A percentile compares a stretch with the other conserved stretches of the same genome.
phyloP scores from a whole-genome alignment of 2,797 vertebrate species.

The Florisuga fusca region DNA sequence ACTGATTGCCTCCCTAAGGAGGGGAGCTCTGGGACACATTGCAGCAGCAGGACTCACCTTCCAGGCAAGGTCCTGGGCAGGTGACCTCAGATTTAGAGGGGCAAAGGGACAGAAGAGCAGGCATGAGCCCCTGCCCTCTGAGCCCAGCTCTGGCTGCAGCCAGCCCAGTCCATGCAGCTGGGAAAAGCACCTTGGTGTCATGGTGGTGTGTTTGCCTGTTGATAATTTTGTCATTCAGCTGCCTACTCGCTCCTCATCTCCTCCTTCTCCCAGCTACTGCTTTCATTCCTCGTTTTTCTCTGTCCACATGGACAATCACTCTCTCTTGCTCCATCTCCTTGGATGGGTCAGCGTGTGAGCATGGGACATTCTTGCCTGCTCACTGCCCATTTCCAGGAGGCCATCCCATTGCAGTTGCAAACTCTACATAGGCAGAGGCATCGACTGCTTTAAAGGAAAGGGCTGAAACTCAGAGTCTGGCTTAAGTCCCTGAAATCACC shows the following conservation, averaged over 20 bases:
- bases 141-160: not conserved
- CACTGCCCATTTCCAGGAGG: not conserved
- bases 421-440: not conserved
- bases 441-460: not conserved
- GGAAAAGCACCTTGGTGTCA: fast-evolving
- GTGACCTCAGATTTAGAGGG: not conserved
- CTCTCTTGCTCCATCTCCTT: not conserved
- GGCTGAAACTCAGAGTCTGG: not conserved
- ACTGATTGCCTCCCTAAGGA: fast-evolving
- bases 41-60: fast-evolving
- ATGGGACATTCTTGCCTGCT: not conserved
- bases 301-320: not conserved
- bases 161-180: fast-evolving
- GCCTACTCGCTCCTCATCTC: fast-evolving
- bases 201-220: not conserved
- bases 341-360: not conserved
- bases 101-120: not conserved
- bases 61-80: not conserved
- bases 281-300: not conserved
- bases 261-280: not conserved
- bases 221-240: not conserved
- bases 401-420: not conserved
- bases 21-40: not conserved
- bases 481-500: not conserved
- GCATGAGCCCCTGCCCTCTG: no score